Evolutionary conservation across 92 coral and sea anemone species (phyloP).

Genomic region (Nematostella vectensis): DNA sequence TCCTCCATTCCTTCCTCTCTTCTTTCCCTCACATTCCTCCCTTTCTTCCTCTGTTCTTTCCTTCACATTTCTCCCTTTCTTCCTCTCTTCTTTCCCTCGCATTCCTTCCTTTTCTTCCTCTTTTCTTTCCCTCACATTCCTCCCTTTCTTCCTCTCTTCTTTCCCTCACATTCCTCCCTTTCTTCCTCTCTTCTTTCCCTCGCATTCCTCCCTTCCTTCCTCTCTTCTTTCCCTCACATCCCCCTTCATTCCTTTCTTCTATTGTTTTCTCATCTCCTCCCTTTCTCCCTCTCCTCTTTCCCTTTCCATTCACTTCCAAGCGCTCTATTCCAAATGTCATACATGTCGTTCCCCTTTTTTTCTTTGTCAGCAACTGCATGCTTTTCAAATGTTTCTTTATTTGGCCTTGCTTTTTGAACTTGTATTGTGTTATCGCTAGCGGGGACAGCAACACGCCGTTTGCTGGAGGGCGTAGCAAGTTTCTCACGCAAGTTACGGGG

Average conservation of each 20-base stretch:
- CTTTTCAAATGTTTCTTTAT: too few relatives aligned
- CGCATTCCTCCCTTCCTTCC: too few relatives aligned
- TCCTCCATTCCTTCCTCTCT: neutral
- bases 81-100: neutral
- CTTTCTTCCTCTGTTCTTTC: neutral
- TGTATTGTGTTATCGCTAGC: conserved; percentile 6
- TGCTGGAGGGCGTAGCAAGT: conserved; percentile 45
- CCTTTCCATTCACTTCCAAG: too few relatives aligned
- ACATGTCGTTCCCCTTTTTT: too few relatives aligned
- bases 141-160: neutral
- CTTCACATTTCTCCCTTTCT: neutral
- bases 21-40: neutral
- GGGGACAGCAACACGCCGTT: conserved; percentile 29
- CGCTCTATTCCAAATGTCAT: too few relatives aligned
- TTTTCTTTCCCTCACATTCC: neutral
- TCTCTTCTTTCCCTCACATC: neutral
- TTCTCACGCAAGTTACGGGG: conserved; percentile 34
- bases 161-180: neutral
- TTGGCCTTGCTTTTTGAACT: neutral
- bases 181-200: neutral
- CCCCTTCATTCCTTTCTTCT: neutral
- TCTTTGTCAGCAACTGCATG: too few relatives aligned
- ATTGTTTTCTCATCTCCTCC: neutral
- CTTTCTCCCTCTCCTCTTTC: neutral
- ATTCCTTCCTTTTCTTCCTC: neutral